Evolutionary conservation across 2,113 vertebrate species (phyloP).

Genomic region (Lampris incognitus): DNA sequence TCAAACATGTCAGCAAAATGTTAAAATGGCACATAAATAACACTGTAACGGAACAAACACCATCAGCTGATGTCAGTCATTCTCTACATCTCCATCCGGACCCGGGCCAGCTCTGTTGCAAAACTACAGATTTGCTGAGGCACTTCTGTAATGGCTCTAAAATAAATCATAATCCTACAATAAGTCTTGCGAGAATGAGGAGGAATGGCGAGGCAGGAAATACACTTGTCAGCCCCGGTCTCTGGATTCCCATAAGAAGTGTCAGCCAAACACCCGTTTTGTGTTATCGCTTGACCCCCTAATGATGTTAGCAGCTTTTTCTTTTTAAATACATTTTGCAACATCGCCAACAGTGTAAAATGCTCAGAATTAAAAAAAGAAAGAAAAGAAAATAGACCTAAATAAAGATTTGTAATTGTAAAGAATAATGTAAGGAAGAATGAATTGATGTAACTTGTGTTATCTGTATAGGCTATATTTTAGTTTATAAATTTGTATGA

Average conservation of each 20-base stretch:
- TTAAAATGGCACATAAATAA: slow-evolving; percentile 43
- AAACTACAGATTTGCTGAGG: neutral
- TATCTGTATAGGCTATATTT: too few species aligned
- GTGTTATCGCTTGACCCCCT: neutral
- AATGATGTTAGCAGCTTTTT: neutral
- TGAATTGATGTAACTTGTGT: too few species aligned
- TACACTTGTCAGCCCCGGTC: neutral
- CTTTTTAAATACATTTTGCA: too few species aligned
- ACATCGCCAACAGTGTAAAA: too few species aligned
- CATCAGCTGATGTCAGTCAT: slow-evolving; percentile 29
- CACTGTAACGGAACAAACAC: slow-evolving; percentile 18
- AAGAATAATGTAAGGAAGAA: too few species aligned
- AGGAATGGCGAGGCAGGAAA: neutral
- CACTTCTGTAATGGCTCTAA: neutral
- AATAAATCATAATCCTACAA: neutral
- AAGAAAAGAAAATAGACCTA: too few species aligned
- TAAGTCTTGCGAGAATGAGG: neutral
- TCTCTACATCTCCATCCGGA: neutral
- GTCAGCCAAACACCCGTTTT: neutral
- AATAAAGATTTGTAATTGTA: too few species aligned
- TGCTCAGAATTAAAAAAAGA: too few species aligned
- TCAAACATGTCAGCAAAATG: slow-evolving; percentile 30
- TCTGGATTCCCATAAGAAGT: neutral
- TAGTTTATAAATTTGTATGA: too few species aligned
- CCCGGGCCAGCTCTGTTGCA: neutral